Percentiles rank a stretch among this genome's conserved stretches.
phyloP scores from a whole-genome alignment of 1,140 invertebrate genomes.

The Pygmarrhopalites habei region DNA sequence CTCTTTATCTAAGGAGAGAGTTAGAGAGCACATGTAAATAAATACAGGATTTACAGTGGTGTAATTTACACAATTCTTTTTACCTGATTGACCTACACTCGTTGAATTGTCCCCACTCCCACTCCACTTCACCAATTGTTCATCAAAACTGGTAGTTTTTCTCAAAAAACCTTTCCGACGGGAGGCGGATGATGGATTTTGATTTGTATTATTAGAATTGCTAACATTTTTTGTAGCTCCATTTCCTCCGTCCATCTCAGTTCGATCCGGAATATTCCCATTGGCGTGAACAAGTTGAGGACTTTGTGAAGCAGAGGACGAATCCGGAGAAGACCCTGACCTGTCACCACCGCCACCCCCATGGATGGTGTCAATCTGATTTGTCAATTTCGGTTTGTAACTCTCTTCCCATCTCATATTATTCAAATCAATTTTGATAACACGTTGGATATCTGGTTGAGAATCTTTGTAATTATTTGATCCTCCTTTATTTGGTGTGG shows the following conservation, averaged over 20 bases:
- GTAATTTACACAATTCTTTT: too few relatives aligned
- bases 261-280: neutral
- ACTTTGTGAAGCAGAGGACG: neutral
- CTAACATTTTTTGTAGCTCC: neutral
- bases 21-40: neutral
- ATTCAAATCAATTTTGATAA: conserved; percentile 34
- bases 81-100: too few relatives aligned
- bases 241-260: conserved; percentile 12
- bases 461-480: neutral
- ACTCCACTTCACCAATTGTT: conserved; percentile 20
- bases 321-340: neutral
- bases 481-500: neutral
- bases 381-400: too few relatives aligned
- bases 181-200: neutral
- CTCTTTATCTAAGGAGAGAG: neutral
- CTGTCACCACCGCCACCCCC: neutral
- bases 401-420: conserved; percentile 29
- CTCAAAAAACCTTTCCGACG: conserved; percentile 1
- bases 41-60: too few relatives aligned
- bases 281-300: neutral
- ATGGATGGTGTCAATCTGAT: conserved; percentile 12
- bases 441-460: conserved; percentile 17
- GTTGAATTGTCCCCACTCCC: neutral
- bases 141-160: conserved; percentile 28
- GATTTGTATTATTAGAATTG: too few relatives aligned